Percentiles rank a stretch among this genome's conserved stretches.
Evolutionary conservation across 1,140 invertebrate species (phyloP).

Genomic region (Bombus polaris): DNA sequence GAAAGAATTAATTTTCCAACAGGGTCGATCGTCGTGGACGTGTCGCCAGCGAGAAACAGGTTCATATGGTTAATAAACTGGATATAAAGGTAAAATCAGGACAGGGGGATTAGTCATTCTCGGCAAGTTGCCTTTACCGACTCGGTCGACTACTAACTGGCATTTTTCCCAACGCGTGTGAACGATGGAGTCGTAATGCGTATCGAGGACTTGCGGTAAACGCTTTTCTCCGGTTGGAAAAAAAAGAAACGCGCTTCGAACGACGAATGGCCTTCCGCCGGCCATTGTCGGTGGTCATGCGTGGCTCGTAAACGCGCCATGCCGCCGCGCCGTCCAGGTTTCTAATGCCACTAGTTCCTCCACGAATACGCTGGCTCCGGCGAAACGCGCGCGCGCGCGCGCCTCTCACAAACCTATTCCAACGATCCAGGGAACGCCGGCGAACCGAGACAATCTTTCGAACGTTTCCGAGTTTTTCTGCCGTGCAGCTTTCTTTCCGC

Average conservation of each 20-base stretch:
- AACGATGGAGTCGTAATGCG: constrained; percentile 49
- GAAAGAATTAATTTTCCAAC: background rate
- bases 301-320: constrained; percentile 64
- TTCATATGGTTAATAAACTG: constrained; percentile 24
- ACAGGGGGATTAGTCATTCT: constrained; percentile 37
- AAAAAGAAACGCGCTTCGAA: constrained; percentile 60
- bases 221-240: constrained; percentile 55
- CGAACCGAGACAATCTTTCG: background rate
- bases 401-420: constrained; percentile 3
- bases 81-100: constrained; percentile 25
- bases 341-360: constrained; percentile 56
- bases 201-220: constrained; percentile 58
- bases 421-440: background rate
- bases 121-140: constrained; percentile 50
- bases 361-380: background rate
- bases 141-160: constrained; percentile 38
- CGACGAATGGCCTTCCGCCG: constrained; percentile 64
- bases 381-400: background rate
- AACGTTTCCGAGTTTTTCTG: background rate
- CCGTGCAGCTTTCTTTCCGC: constrained; percentile 34
- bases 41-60: constrained; percentile 9
- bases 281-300: constrained; percentile 70
- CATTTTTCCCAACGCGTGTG: constrained; percentile 64
- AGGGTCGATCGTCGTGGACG: too few species aligned
- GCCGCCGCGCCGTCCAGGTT: constrained; percentile 51